Evolutionary conservation across 2,888 invertebrate species (phyloP), one percentile per base, ranked within the genome.

Genomic region (Sympetrum striolatum): DNA sequence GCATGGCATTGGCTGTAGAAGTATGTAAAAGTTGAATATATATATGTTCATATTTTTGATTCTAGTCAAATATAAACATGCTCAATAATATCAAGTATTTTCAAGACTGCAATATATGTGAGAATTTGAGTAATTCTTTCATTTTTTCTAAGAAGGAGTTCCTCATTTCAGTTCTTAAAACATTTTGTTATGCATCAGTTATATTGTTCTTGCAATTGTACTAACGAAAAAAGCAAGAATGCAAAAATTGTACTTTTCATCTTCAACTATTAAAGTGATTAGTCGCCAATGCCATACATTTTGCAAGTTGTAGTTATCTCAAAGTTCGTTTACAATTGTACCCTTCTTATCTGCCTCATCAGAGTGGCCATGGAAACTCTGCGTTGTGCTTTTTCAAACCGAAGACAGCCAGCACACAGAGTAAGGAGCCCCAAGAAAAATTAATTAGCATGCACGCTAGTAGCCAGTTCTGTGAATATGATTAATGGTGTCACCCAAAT

Each of bases 381-480:
- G 90, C 90, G 90, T 80, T 90, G 90, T 90, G 90, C 90, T 79
- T 90, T 90, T 90, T 90, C 90, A 90, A 90, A 90, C 90, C 79
- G 90, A 90, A 90, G 90, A 90, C 90, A 90, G 48, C 90, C 80
- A 79, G 80, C 90, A 90, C 90, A 79, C 79, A 90, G 90, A 90
- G 90, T 90, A 90, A 90, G 90, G 35, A 48, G 90, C 79, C 86
- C 86, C 86, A 86, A 86, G 86, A 86, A 86, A 86, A 60, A 60
- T 86, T 86, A 58, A 86, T 86, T 37, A 86, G 86, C 86, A 86
- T 86, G 86, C 86, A 39, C 60, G 86, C 86, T 86, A 86, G 86
- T 86, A 86, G 86, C 60, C 86, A 86, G 60, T 86, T 86, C 86
- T 86, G 86, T 86, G 86, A 86, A 58, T 86, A 60, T 86, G 60